Evolutionary conservation across 2,113 vertebrate genomes (phyloP).

Genomic region (Scomber scombrus): DNA sequence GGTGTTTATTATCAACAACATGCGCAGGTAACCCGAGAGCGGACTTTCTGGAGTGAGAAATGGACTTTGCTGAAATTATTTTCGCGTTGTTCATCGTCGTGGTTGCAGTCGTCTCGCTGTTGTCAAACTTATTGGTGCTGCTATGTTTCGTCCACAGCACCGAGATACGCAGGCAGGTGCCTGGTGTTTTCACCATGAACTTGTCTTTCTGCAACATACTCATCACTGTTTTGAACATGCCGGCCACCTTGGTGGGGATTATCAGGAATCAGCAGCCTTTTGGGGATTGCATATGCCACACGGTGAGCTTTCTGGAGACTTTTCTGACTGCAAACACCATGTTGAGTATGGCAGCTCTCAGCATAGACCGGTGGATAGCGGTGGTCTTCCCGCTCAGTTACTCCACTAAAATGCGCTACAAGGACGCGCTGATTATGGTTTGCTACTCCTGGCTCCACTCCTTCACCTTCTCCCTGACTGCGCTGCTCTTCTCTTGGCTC

Average conservation of each 20-base stretch:
- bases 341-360: constrained; percentile 90
- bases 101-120: constrained; percentile 86
- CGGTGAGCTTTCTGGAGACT: constrained; percentile 88
- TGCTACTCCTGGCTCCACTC: constrained; percentile 88
- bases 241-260: constrained; percentile 86
- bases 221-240: constrained; percentile 88
- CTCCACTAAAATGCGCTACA: constrained; percentile 89
- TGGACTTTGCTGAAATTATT: constrained; percentile 88
- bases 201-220: constrained; percentile 90
- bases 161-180: constrained; percentile 89
- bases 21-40: constrained; percentile 55
- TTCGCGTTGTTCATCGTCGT: constrained; percentile 87
- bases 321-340: constrained; percentile 88
- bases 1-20: constrained; percentile 18
- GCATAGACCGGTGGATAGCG: constrained; percentile 90
- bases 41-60: constrained; percentile 84
- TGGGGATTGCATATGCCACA: constrained; percentile 86
- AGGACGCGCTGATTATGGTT: constrained; percentile 88
- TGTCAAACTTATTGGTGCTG: constrained; percentile 89
- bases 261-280: constrained; percentile 85
- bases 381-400: constrained; percentile 90
- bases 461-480: constrained; percentile 87
- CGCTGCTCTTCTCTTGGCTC: constrained; percentile 88
- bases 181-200: constrained; percentile 89
- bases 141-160: constrained; percentile 89